Base-by-base conservation (phyloP, 2,113 vertebrate genomes). In the Oncorhynchus kisutch region DNA sequence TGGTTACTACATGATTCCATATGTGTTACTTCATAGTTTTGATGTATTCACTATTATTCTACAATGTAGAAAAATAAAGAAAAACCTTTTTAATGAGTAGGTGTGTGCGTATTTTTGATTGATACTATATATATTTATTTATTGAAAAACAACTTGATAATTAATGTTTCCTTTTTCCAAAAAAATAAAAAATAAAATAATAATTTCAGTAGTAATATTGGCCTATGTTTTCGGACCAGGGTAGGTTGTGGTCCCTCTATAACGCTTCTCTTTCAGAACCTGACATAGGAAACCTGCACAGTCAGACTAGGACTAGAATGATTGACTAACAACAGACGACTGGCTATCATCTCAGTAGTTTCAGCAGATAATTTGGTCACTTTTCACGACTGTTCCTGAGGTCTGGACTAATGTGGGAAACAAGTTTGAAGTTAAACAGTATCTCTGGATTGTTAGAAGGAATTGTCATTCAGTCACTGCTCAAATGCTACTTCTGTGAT, bases 341-440 rank as follows among this genome's bases (percentile, higher is more conserved):
- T 82, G 68, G 79, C 84, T 90, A 74, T 86, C 84, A 85, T 80
- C 74, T 73, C 76, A 65, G 75, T 78, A 70, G 67, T 76, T 75
- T 91, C 80, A 75, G 78, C 59, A 84, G 81, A 83, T 69, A 89
- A 86, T 94, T 94, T 93, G 92, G 92, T 94, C 91, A 92, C 89
- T 78, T 54, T 93, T 90, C 88, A 91, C 88, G 88, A 76, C 92
- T 88, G 87, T 94, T 93, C 94, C 94, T 94, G 94, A 94, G 94
- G 88, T 93, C 84, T 88, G 91, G 89, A 87, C 88, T 89, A 88
- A 90, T 78, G 81, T 75, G 27, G 77, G 79, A 82, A 68, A 88
- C 76, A 88, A 76, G 88, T 88, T 54, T 4, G 13, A 13, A 90
- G 60, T 31, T 31, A 72, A 79, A 54, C 73, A 81, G 80, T 68